These are phyloP conservation scores for Dipodomys ordii DNA, from an alignment of 2,113 vertebrate genomes.

Conservation along the genomic window DNA sequence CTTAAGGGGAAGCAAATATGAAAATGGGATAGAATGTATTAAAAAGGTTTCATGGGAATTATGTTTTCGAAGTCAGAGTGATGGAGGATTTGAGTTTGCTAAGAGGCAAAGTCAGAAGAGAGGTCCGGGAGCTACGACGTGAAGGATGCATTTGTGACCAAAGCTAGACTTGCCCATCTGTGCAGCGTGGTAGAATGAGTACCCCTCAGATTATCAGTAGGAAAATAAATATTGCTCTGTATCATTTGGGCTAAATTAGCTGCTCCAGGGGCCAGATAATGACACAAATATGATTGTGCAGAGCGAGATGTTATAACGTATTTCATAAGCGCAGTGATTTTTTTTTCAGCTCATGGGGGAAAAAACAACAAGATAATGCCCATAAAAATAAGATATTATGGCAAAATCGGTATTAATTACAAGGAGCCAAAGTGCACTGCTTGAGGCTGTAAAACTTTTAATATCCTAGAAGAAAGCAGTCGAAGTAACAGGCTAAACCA, in stretches of 20 bases:
- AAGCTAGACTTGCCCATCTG: neutral
- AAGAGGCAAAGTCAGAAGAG: neutral
- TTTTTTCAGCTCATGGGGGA: constrained; percentile 63
- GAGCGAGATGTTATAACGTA: constrained; percentile 54
- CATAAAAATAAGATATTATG: constrained; percentile 76
- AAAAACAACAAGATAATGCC: constrained; percentile 72
- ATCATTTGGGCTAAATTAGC: constrained; percentile 64
- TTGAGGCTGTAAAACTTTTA: constrained; percentile 78
- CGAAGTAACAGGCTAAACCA: constrained; percentile 57
- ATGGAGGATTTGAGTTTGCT: neutral
- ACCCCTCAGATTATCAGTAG: constrained; percentile 48
- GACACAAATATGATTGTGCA: constrained; percentile 51
- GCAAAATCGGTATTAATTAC: constrained; percentile 81
- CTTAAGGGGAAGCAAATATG: neutral
- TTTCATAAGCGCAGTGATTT: constrained; percentile 64
- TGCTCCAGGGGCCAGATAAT: constrained; percentile 78
- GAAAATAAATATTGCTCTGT: constrained; percentile 60
- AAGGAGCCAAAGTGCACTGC: constrained; percentile 67
- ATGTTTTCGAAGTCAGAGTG: neutral
- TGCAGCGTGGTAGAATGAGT: neutral
- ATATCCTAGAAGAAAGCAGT: constrained; percentile 75
- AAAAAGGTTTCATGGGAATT: neutral
- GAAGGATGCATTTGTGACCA: constrained; percentile 30
- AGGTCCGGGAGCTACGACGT: neutral
- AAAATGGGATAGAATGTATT: neutral